Conservation (phyloP, 2,113 vertebrate genomes). For the Holacanthus passer region DNA sequence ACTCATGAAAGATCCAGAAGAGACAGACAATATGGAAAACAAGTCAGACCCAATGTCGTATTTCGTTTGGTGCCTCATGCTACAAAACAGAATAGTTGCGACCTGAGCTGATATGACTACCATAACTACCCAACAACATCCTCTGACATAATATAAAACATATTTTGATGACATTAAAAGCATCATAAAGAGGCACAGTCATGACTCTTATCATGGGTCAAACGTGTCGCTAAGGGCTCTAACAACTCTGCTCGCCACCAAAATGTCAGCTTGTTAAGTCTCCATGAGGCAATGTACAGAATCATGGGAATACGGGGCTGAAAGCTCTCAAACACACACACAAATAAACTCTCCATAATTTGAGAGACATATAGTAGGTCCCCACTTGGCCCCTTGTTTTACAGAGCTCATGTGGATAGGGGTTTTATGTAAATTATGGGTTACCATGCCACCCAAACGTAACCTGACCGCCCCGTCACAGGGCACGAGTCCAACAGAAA, state of each 20-base stretch:
- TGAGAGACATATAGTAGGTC: constrained; percentile 24
- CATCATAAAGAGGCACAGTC: constrained; percentile 26
- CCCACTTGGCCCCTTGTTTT: constrained; percentile 23
- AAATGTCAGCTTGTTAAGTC: constrained; percentile 7
- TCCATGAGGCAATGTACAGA: constrained; percentile 26
- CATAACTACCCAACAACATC: background rate
- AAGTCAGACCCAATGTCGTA: constrained; percentile 28
- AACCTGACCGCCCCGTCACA: constrained; percentile 31
- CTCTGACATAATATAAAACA: constrained; percentile 18
- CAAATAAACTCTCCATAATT: background rate
- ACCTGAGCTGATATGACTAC: constrained; percentile 40
- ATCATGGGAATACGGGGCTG: background rate
- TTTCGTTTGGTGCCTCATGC: constrained; percentile 30
- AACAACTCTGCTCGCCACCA: background rate
- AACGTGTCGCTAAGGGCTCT: constrained; percentile 10
- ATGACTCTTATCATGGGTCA: constrained; percentile 17
- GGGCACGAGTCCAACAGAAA: constrained; percentile 41
- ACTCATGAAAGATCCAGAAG: constrained; percentile 25
- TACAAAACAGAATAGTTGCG: constrained; percentile 30
- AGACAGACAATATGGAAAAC: constrained; percentile 7
- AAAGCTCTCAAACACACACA: constrained; percentile 3
- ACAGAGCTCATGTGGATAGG: constrained; percentile 23
- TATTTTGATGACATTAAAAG: constrained; percentile 29
- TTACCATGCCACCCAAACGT: constrained; percentile 35
- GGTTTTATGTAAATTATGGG: background rate